phyloP scores from a whole-genome alignment of 2,888 invertebrate genomes.

The Protodeltote pygarga region DNA sequence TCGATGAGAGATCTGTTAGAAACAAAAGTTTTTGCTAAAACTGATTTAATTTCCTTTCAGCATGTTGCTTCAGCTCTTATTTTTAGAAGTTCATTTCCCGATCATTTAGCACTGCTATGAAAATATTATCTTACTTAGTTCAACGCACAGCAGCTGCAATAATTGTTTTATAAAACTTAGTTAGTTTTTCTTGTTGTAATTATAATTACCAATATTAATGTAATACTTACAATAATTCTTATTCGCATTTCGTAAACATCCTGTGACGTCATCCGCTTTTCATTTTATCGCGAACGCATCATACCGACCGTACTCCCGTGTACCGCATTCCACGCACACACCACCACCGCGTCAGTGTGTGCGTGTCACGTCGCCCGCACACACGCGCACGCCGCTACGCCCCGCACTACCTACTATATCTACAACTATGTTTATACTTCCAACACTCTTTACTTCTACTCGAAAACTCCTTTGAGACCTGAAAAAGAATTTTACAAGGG shows the following conservation, averaged over 20 bases:
- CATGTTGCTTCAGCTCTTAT: conserved; percentile 4
- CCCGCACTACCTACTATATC: conserved; percentile 66
- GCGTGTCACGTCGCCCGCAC: conserved; percentile 70
- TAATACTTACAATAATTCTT: conserved; percentile 13
- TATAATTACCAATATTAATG: background rate
- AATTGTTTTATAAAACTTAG: background rate
- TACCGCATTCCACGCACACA: conserved; percentile 72
- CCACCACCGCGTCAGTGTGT: conserved; percentile 29
- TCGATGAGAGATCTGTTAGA: too few species aligned
- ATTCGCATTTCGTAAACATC: conserved; percentile 38
- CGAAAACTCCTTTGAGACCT: conserved; percentile 79
- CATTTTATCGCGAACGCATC: conserved; percentile 57
- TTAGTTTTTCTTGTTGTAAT: background rate
- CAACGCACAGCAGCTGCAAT: background rate
- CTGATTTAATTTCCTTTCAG: background rate
- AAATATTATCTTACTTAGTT: background rate
- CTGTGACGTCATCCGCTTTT: conserved; percentile 63
- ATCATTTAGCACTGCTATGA: background rate
- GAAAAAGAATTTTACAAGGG: conserved; percentile 82
- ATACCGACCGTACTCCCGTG: conserved; percentile 51
- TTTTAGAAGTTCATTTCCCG: background rate
- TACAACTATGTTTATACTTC: conserved; percentile 60
- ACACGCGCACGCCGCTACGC: conserved; percentile 62
- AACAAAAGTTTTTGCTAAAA: background rate
- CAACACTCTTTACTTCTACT: conserved; percentile 56